A percentile compares a stretch with the other conserved stretches of the same genome.
phyloP scores from a whole-genome alignment of 2,888 invertebrate genomes.

The Hypsopygia costalis region DNA sequence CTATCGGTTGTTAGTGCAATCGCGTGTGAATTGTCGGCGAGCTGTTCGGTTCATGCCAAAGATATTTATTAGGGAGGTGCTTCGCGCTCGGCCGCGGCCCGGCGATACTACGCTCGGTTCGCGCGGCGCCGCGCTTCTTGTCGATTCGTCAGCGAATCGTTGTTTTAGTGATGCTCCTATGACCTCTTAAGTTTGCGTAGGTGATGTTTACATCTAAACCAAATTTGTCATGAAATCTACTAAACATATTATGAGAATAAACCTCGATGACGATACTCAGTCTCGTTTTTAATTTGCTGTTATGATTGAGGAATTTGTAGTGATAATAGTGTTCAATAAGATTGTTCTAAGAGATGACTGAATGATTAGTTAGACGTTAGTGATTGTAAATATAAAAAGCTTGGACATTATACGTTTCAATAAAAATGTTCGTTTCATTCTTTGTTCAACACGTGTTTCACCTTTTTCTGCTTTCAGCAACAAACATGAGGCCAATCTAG shows the following conservation, averaged over 20 bases:
- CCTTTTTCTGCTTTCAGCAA: too few species aligned
- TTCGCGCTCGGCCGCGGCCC: conserved; percentile 38
- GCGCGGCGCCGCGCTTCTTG: conserved; percentile 37
- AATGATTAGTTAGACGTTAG: conserved; percentile 72
- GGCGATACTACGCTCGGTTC: conserved; percentile 9
- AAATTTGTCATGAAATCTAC: conserved; percentile 53
- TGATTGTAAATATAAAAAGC: conserved; percentile 76
- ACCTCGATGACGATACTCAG: conserved; percentile 73
- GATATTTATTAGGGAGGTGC: conserved; percentile 75
- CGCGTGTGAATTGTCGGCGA: conserved; percentile 66
- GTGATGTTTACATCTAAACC: conserved; percentile 56
- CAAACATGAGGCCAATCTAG: too few species aligned
- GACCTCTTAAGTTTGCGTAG: conserved; percentile 58
- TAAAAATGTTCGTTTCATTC: conserved; percentile 62
- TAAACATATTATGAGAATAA: conserved; percentile 52
- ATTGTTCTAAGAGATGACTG: conserved; percentile 74
- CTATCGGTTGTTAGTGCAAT: conserved; percentile 49
- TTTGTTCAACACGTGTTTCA: too few species aligned
- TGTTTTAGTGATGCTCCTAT: conserved; percentile 52
- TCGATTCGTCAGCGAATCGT: conserved; percentile 42
- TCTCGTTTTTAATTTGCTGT: conserved; percentile 73
- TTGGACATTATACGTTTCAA: conserved; percentile 77
- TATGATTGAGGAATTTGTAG: conserved; percentile 70
- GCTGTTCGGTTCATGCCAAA: conserved; percentile 77
- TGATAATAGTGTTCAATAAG: conserved; percentile 78